Percentiles rank a stretch among this genome's conserved stretches.
Evolutionary conservation across 1,140 invertebrate genomes (phyloP).

Genomic region (Nebria ingens): DNA sequence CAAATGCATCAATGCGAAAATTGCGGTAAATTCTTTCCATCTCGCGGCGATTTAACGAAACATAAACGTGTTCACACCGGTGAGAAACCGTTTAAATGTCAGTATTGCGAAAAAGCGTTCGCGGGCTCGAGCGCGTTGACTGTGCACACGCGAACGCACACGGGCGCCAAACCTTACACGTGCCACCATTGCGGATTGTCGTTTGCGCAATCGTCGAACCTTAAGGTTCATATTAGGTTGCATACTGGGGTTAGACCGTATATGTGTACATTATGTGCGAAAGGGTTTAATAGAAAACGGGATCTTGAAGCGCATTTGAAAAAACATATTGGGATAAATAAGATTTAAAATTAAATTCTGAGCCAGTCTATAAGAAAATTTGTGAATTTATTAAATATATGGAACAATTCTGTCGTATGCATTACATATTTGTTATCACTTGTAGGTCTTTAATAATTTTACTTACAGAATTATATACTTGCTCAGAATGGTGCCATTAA

Average conservation of each 20-base stretch:
- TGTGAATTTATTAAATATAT: too few species aligned
- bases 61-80: slow-evolving; percentile 24
- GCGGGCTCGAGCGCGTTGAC: slow-evolving; percentile 16
- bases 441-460: too few species aligned
- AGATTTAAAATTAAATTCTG: too few species aligned
- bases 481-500: too few species aligned
- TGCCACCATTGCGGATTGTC: slow-evolving; percentile 15
- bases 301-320: slow-evolving; percentile 30
- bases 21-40: slow-evolving; percentile 14
- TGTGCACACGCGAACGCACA: slow-evolving; percentile 17
- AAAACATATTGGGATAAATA: slow-evolving; percentile 20
- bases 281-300: slow-evolving; percentile 29
- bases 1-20: slow-evolving; percentile 14
- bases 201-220: slow-evolving; percentile 25
- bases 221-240: slow-evolving; percentile 22
- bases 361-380: too few species aligned
- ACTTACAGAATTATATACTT: too few species aligned
- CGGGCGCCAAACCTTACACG: slow-evolving; percentile 12
- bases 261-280: slow-evolving; percentile 21
- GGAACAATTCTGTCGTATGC: too few species aligned
- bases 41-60: slow-evolving; percentile 23
- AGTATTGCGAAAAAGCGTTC: slow-evolving; percentile 22
- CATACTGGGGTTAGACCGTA: slow-evolving; percentile 22
- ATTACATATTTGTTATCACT: too few species aligned
- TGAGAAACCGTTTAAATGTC: slow-evolving; percentile 23